Conservation (phyloP, 2,888 invertebrate species). For the Drosophila flavopinicola region DNA sequence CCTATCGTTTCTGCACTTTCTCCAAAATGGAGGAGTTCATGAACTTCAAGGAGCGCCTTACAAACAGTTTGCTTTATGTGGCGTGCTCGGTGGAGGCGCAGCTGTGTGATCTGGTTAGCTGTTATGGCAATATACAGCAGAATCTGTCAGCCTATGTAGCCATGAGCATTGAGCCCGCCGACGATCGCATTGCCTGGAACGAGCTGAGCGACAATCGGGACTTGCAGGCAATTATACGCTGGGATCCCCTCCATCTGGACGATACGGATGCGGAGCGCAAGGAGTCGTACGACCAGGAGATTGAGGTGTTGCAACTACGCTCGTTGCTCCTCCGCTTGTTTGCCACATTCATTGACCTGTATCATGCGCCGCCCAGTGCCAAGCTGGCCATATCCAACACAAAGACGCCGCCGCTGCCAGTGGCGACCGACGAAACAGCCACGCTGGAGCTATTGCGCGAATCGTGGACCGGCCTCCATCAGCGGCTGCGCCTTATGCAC, state of each 20-base stretch:
- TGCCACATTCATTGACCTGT: constrained; percentile 82
- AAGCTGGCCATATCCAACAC: constrained; percentile 35
- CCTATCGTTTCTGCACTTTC: constrained; percentile 97
- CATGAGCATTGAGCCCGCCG: constrained; percentile 87
- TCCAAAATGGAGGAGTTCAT: constrained; percentile 95
- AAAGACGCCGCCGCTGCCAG: constrained; percentile 15
- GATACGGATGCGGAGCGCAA: constrained; percentile 72
- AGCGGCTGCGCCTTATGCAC: constrained; percentile 79
- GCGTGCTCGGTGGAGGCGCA: constrained; percentile 88
- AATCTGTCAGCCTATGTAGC: constrained; percentile 86
- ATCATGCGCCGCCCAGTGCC: constrained; percentile 63
- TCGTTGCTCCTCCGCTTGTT: constrained; percentile 82
- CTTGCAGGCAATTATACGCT: constrained; percentile 88
- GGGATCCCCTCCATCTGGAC: constrained; percentile 87
- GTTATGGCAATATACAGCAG: constrained; percentile 82
- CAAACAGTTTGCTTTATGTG: constrained; percentile 92
- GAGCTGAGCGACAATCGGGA: constrained; percentile 91
- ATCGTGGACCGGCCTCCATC: constrained; percentile 81
- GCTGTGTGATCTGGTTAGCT: constrained; percentile 88
- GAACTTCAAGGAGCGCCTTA: constrained; percentile 91
- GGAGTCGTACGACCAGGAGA: constrained; percentile 83
- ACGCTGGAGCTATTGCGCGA: constrained; percentile 79
- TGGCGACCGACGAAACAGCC: constrained; percentile 57
- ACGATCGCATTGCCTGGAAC: constrained; percentile 87
- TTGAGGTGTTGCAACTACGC: constrained; percentile 82